Evolutionary conservation across 2,888 invertebrate species (phyloP).

Genomic region (Adelognathus sp.): DNA sequence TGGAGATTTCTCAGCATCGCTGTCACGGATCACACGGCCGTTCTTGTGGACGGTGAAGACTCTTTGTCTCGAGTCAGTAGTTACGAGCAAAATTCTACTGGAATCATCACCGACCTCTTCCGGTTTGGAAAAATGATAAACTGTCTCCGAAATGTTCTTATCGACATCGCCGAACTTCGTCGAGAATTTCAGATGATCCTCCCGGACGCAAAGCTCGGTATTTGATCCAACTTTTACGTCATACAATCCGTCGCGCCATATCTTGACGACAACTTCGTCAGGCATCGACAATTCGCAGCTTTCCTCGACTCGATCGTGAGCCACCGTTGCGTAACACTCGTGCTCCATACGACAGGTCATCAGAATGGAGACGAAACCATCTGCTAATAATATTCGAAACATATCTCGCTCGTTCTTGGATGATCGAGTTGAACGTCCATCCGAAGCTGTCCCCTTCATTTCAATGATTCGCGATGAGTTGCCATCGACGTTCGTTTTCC

Average conservation of each 20-base stretch:
- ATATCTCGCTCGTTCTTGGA: slow-evolving; percentile 40
- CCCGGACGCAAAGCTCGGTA: slow-evolving; percentile 26
- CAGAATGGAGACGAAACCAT: slow-evolving; percentile 74
- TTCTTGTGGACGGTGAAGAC: slow-evolving; percentile 63
- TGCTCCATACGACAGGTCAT: slow-evolving; percentile 81
- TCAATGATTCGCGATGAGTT: slow-evolving; percentile 27
- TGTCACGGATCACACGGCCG: slow-evolving; percentile 14
- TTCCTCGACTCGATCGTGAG: slow-evolving; percentile 79
- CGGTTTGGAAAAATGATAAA: slow-evolving; percentile 43
- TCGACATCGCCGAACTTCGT: not conserved
- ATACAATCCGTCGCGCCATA: slow-evolving; percentile 64
- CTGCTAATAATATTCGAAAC: slow-evolving; percentile 64
- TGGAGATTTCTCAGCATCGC: not conserved
- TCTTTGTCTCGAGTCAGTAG: slow-evolving; percentile 64
- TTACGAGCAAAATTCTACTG: slow-evolving; percentile 28
- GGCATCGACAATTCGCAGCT: slow-evolving; percentile 71
- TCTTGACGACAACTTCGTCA: slow-evolving; percentile 68
- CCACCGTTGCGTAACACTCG: slow-evolving; percentile 82
- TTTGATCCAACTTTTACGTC: slow-evolving; percentile 32
- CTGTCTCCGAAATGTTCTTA: slow-evolving; percentile 17
- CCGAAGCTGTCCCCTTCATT: not conserved
- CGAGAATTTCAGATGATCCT: slow-evolving; percentile 30
- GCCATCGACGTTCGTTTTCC: slow-evolving; percentile 23
- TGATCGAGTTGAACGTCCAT: slow-evolving; percentile 51
- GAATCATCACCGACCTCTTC: not conserved